Percentiles rank a stretch among this genome's conserved stretches.
phyloP scores from a whole-genome alignment of 2,888 invertebrate genomes.

The Hyposoter didymator region DNA sequence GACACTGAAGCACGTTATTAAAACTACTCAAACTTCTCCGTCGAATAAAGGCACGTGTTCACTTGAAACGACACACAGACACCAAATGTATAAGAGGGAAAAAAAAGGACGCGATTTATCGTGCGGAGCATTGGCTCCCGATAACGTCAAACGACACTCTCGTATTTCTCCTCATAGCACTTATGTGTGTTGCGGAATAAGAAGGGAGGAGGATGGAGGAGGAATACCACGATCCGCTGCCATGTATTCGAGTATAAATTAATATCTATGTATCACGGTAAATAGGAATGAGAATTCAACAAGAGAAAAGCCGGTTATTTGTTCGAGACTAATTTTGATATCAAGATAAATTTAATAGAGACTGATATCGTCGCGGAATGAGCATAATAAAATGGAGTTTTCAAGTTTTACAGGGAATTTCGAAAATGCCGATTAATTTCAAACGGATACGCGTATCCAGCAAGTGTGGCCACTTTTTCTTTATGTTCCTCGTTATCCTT shows the following conservation, averaged over 20 bases:
- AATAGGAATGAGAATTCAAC: background rate
- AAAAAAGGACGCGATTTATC: conserved; percentile 42
- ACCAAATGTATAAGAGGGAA: conserved; percentile 22
- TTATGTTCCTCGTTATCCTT: background rate
- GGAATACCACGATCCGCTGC: background rate
- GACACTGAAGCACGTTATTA: conserved; percentile 2
- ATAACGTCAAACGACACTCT: conserved; percentile 35
- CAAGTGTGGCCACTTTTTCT: background rate
- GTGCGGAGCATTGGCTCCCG: conserved; percentile 52
- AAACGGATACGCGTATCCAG: conserved; percentile 26
- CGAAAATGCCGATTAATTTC: background rate
- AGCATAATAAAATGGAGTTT: conserved; percentile 11
- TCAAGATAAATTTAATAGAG: conserved; percentile 10
- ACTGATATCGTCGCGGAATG: background rate
- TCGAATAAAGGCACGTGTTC: conserved; percentile 17
- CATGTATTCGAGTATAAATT: background rate
- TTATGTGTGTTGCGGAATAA: conserved; percentile 3
- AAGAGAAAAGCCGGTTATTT: background rate
- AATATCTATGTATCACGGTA: background rate
- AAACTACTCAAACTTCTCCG: conserved; percentile 16
- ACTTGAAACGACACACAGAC: conserved; percentile 17
- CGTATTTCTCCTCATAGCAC: conserved; percentile 63
- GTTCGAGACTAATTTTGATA: background rate
- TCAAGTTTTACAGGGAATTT: background rate
- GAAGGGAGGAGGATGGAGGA: background rate